Evolutionary conservation across 2,888 invertebrate species (phyloP).

Genomic region (Epinotia brunnichana): DNA sequence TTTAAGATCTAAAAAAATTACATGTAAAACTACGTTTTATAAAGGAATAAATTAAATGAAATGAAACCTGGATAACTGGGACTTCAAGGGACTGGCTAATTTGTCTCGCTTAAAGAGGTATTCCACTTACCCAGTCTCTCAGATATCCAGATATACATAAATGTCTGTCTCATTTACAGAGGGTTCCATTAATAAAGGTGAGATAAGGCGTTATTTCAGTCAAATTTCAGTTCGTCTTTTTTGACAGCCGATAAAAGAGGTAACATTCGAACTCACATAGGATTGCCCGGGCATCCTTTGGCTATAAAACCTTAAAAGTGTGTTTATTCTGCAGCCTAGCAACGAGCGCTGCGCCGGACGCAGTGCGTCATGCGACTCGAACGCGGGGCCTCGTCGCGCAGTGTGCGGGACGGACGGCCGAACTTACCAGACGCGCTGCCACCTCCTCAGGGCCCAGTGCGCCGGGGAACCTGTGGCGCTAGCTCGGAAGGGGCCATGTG

Average conservation of each 20-base stretch:
- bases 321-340: slow-evolving; percentile 50
- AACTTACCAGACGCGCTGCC: slow-evolving; percentile 92
- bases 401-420: slow-evolving; percentile 92
- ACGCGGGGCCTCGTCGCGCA: slow-evolving; percentile 70
- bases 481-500: slow-evolving; percentile 89
- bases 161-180: too few relatives aligned
- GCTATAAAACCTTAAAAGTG: not conserved
- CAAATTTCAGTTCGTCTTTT: not conserved
- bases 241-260: not conserved
- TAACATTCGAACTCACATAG: not conserved
- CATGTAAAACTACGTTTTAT: too few relatives aligned
- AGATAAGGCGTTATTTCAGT: too few relatives aligned
- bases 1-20: too few relatives aligned
- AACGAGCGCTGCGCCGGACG: slow-evolving; percentile 64
- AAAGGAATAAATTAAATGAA: too few relatives aligned
- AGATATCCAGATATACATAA: too few relatives aligned
- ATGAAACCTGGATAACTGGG: too few relatives aligned
- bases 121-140: too few relatives aligned
- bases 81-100: too few relatives aligned
- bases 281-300: not conserved
- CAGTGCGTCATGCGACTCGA: slow-evolving; percentile 74
- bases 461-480: slow-evolving; percentile 88
- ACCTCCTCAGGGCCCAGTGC: slow-evolving; percentile 90
- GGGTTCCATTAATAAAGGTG: too few relatives aligned
- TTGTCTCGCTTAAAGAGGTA: too few relatives aligned